Evolutionary conservation across 2,797 vertebrate genomes (phyloP).

Genomic region (Phyllotis vaccarum): DNA sequence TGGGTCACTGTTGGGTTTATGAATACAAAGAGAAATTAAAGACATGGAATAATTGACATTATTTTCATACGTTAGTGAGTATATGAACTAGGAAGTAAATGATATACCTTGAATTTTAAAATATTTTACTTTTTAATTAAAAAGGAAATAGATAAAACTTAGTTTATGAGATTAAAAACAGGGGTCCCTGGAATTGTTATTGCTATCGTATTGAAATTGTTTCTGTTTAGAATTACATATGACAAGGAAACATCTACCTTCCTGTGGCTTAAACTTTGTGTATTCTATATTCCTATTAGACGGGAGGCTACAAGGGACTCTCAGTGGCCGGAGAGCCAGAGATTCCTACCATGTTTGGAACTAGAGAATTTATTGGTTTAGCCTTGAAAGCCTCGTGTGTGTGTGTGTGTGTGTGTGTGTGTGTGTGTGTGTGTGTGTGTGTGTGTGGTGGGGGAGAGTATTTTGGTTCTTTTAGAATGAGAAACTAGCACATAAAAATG

Average conservation of each 20-base stretch:
- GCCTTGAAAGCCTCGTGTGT: neutral
- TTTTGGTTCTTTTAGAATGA: neutral
- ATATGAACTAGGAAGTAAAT: neutral
- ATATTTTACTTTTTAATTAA: slow-evolving; percentile 41
- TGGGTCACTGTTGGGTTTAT: neutral
- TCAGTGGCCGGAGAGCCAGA: neutral
- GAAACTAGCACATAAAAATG: slow-evolving; percentile 2
- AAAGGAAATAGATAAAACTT: slow-evolving; percentile 9
- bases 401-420: neutral
- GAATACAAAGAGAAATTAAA: slow-evolving; percentile 38
- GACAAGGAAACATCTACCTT: neutral
- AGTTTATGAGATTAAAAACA: slow-evolving; percentile 14
- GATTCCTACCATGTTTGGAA: neutral
- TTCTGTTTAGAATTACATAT: neutral
- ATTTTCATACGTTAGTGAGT: slow-evolving; percentile 13
- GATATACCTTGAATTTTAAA: neutral
- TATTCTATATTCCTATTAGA: neutral
- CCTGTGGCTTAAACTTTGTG: neutral
- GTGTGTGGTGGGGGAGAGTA: neutral
- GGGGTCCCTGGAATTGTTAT: neutral
- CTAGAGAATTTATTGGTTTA: neutral
- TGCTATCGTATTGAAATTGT: neutral
- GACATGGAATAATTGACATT: slow-evolving; percentile 16
- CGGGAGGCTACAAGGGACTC: neutral
- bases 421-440: neutral